Conservation (phyloP, 2,113 vertebrate genomes). For the Rallus limicola region DNA sequence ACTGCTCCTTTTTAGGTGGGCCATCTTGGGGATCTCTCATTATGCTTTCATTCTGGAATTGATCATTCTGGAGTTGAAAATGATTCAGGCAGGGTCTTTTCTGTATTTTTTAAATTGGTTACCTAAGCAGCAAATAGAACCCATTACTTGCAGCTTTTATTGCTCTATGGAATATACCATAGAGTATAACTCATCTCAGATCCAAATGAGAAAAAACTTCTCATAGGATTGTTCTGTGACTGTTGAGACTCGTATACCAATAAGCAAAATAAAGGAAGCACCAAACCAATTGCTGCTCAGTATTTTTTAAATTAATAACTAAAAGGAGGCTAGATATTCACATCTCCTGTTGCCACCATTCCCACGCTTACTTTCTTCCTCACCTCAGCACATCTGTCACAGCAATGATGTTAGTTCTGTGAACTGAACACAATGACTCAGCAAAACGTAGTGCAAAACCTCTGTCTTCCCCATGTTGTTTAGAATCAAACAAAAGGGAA, state of each 20-base stretch:
- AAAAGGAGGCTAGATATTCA: background rate
- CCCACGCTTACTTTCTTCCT: background rate
- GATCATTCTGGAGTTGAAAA: background rate
- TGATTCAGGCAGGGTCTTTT: background rate
- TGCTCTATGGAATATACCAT: background rate
- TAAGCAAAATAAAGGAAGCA: background rate
- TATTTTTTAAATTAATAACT: background rate
- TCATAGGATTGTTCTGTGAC: background rate
- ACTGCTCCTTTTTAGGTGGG: background rate
- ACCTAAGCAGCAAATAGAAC: background rate
- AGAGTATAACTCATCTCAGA: background rate
- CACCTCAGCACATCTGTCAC: slow-evolving; percentile 2
- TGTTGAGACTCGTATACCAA: background rate
- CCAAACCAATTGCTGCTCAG: background rate
- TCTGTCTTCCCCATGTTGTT: background rate
- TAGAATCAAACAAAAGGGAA: slow-evolving; percentile 21
- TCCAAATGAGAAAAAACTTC: background rate
- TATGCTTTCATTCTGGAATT: background rate
- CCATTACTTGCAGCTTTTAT: background rate
- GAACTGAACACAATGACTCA: background rate
- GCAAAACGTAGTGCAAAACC: background rate
- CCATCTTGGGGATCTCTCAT: background rate
- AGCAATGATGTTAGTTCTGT: background rate
- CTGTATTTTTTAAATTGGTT: background rate
- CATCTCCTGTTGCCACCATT: background rate